A percentile compares a stretch with the other conserved stretches of the same genome.
These are phyloP conservation scores for Cactoblastis cactorum DNA, from an alignment of 2,888 invertebrate genomes.

Conservation along the genomic window DNA sequence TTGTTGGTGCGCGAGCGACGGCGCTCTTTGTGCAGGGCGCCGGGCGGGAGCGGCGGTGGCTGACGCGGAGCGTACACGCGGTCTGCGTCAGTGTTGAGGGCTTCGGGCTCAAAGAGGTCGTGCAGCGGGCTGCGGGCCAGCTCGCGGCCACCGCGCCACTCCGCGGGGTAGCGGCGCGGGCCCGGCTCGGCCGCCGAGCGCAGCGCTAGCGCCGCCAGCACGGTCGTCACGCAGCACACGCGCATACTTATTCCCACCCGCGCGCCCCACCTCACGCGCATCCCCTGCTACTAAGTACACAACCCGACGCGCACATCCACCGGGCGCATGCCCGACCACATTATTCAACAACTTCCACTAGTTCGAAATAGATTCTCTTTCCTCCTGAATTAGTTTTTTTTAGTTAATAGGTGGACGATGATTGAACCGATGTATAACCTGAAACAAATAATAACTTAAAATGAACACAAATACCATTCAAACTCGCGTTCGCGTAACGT, in stretches of 20 bases:
- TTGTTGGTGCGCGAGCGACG: conserved; percentile 56
- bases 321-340: conserved; percentile 69
- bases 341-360: conserved; percentile 49
- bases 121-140: conserved; percentile 56
- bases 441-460: conserved; percentile 32
- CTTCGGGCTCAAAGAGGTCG: conserved; percentile 63
- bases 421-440: conserved; percentile 23
- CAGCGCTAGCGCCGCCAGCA: conserved; percentile 67
- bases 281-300: conserved; percentile 66
- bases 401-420: conserved; percentile 13
- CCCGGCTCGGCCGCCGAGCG: conserved; percentile 60
- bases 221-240: conserved; percentile 62
- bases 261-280: conserved; percentile 61
- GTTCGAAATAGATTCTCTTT: conserved; percentile 30
- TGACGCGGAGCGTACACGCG: conserved; percentile 36
- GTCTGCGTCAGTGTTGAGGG: conserved; percentile 34
- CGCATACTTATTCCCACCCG: conserved; percentile 63
- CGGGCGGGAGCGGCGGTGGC: conserved; percentile 45
- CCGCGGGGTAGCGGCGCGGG: conserved; percentile 56
- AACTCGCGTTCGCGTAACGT: background rate
- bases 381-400: conserved; percentile 32
- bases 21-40: conserved; percentile 55
- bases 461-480: background rate
- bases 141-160: conserved; percentile 54
- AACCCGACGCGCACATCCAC: conserved; percentile 48